These are phyloP conservation scores for Microcebus tavaratra DNA, from an alignment of 2,113 vertebrate species.

Conservation along the genomic window DNA sequence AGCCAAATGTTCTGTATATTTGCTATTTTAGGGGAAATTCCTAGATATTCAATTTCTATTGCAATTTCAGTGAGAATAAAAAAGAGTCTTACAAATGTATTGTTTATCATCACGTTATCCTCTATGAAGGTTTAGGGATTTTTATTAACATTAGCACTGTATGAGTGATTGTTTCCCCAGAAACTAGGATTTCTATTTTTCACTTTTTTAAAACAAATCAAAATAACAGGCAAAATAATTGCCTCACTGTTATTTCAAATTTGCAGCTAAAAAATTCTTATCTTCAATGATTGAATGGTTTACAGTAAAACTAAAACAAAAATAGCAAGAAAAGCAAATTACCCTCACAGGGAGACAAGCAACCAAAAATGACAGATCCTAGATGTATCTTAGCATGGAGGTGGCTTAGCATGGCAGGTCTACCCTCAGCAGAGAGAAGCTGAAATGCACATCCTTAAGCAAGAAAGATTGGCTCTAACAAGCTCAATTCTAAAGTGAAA, in stretches of 20 bases:
- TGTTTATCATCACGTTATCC: background rate
- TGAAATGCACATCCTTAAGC: background rate
- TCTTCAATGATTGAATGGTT: background rate
- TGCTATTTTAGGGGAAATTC: background rate
- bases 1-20: background rate
- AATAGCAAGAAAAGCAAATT: background rate
- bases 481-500: background rate
- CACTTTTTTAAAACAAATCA: background rate
- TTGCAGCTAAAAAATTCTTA: background rate
- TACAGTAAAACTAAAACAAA: background rate
- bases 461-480: background rate
- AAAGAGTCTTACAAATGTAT: background rate
- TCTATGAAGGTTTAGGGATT: background rate
- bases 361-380: background rate
- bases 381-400: background rate
- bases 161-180: background rate
- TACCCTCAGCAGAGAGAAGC: background rate
- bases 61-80: background rate
- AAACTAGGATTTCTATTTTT: background rate
- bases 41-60: background rate
- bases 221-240: background rate
- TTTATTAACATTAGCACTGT: background rate
- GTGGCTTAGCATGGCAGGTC: background rate
- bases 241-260: background rate
- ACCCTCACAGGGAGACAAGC: background rate